phyloP scores from a whole-genome alignment of 2,888 invertebrate genomes.

The Ophion ventricosus region DNA sequence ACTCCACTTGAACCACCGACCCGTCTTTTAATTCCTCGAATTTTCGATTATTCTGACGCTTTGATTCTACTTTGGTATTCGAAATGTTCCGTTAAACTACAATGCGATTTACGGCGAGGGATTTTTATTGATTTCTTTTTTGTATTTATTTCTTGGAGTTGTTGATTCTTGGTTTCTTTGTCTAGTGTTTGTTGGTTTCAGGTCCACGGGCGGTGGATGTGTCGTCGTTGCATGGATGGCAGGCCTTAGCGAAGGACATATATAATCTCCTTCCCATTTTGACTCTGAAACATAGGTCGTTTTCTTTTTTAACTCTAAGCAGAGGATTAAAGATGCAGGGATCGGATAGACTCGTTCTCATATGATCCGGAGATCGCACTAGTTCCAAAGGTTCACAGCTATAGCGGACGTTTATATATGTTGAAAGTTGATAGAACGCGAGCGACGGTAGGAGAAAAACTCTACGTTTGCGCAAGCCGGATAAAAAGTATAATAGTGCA shows the following conservation, averaged over 20 bases:
- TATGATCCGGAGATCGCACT: background rate
- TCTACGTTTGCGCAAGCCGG: conserved; percentile 1
- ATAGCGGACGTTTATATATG: background rate
- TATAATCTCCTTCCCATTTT: conserved; percentile 83
- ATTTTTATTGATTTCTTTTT: conserved; percentile 36
- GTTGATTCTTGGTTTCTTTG: conserved; percentile 50
- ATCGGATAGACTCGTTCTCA: background rate
- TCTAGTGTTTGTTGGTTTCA: conserved; percentile 66
- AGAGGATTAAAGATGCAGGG: background rate
- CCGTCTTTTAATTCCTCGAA: conserved; percentile 63
- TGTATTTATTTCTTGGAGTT: conserved; percentile 55
- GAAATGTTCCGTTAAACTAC: conserved; percentile 56
- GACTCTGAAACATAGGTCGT: conserved; percentile 75
- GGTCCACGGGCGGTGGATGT: conserved; percentile 79
- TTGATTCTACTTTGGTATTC: conserved; percentile 64
- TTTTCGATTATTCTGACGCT: conserved; percentile 51
- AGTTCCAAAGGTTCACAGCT: background rate
- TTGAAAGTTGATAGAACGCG: background rate
- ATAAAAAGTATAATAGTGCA: background rate
- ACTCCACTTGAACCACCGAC: conserved; percentile 76
- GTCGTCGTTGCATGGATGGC: conserved; percentile 81
- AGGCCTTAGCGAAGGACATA: conserved; percentile 82
- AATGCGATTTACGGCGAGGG: conserved; percentile 44
- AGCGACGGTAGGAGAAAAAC: background rate
- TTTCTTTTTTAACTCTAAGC: background rate